Conservation (phyloP, 2,797 vertebrate species). For the Carcharodon carcharias region DNA sequence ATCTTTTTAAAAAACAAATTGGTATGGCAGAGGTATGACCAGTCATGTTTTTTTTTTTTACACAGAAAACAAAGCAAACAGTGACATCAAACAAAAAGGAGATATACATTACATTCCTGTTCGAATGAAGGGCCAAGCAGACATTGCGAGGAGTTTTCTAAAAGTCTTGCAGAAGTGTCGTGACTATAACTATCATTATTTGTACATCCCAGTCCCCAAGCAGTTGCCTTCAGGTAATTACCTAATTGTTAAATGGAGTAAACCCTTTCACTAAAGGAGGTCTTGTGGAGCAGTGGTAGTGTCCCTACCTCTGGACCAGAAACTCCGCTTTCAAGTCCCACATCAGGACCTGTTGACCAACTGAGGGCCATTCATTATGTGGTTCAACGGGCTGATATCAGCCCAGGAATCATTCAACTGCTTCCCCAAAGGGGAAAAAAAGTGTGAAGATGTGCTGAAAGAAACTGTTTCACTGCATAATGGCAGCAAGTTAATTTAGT, state of each 20-base stretch:
- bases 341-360: too few species aligned
- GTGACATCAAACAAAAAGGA: background rate
- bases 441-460: too few species aligned
- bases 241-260: background rate
- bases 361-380: too few species aligned
- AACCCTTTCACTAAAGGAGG: background rate
- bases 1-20: background rate
- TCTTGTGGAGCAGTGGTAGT: too few species aligned
- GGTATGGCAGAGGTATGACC: background rate
- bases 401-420: too few species aligned
- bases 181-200: background rate
- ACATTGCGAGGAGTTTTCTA: background rate
- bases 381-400: too few species aligned
- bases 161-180: background rate
- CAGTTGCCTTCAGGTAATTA: background rate
- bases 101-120: background rate
- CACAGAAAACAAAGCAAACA: background rate
- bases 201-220: background rate
- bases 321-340: too few species aligned
- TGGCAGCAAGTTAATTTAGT: background rate
- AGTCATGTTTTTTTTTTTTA: background rate
- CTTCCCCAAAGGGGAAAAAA: too few species aligned
- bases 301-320: too few species aligned
- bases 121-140: background rate
- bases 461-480: background rate